Percentiles rank a stretch among this genome's conserved stretches.
Conservation (phyloP, 2,797 vertebrate genomes). For the Diglossa cyanea region DNA sequence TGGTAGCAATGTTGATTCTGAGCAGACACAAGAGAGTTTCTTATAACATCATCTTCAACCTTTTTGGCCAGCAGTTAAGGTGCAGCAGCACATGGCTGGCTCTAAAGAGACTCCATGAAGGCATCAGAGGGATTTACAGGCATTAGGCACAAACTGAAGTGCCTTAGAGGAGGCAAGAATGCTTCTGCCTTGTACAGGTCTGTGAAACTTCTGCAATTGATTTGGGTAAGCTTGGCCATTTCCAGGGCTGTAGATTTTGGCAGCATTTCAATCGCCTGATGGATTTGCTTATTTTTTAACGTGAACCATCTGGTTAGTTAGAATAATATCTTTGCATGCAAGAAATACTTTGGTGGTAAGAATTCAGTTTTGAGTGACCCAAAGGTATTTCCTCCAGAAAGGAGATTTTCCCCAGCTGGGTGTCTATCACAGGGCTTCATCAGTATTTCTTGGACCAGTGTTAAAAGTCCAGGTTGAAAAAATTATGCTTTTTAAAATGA, state of each 20-base stretch:
- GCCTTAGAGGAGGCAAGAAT: not conserved
- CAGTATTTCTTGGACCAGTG: not conserved
- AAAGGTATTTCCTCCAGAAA: conserved; percentile 23
- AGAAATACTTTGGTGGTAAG: conserved; percentile 8
- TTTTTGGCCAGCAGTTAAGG: not conserved
- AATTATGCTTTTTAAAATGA: not conserved
- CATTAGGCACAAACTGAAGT: not conserved
- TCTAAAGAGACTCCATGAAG: not conserved
- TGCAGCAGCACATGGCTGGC: not conserved
- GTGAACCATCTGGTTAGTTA: not conserved
- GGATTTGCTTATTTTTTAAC: conserved; percentile 31
- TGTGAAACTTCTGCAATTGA: not conserved
- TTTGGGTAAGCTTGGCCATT: not conserved
- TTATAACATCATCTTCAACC: not conserved
- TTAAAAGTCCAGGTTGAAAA: not conserved
- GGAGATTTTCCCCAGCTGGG: not conserved
- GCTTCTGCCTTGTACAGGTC: not conserved
- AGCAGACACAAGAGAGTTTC: not conserved
- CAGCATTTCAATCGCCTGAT: not conserved
- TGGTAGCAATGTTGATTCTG: not conserved
- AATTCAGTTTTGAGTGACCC: conserved; percentile 8
- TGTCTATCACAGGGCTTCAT: not conserved
- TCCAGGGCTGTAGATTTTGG: not conserved
- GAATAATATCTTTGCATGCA: conserved; percentile 1
- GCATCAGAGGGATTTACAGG: not conserved